Conservation (phyloP, 2,797 vertebrate genomes). For the Triplophysa bombifrons region DNA sequence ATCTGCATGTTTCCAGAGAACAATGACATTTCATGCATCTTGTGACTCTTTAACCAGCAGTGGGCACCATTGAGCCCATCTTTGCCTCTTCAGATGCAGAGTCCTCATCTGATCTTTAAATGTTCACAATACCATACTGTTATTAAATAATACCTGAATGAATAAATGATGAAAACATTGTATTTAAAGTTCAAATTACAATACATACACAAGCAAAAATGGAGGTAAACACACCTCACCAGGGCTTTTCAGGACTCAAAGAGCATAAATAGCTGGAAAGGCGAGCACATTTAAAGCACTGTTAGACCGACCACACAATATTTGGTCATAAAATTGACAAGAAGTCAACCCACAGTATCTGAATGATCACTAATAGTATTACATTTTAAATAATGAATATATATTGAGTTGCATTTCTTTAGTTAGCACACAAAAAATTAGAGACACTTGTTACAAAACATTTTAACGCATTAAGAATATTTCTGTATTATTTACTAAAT, state of each 20-base stretch:
- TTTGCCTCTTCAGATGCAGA: neutral
- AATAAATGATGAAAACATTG: neutral
- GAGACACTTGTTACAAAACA: constrained; percentile 38
- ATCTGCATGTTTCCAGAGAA: constrained; percentile 29
- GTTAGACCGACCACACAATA: constrained; percentile 34
- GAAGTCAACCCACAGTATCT: constrained; percentile 11
- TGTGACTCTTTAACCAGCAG: constrained; percentile 6
- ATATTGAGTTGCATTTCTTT: constrained; percentile 8
- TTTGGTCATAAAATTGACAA: constrained; percentile 47
- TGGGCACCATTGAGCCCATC: neutral
- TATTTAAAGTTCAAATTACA: neutral
- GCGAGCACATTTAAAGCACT: constrained; percentile 33
- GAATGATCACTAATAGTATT: constrained; percentile 12
- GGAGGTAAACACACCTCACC: constrained; percentile 8
- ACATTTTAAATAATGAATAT: constrained; percentile 29
- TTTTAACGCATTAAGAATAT: constrained; percentile 32
- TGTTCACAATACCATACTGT: neutral
- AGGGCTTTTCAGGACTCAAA: constrained; percentile 29
- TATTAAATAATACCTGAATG: constrained; percentile 2
- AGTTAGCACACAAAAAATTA: constrained; percentile 7
- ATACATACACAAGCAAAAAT: constrained; percentile 4
- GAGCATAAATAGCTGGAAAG: constrained; percentile 20
- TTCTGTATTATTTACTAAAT: constrained; percentile 25
- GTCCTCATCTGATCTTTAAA: neutral
- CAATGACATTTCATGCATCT: constrained; percentile 41